Conservation (phyloP, 2,888 invertebrate genomes). For the Arrhopalites spinosus region DNA sequence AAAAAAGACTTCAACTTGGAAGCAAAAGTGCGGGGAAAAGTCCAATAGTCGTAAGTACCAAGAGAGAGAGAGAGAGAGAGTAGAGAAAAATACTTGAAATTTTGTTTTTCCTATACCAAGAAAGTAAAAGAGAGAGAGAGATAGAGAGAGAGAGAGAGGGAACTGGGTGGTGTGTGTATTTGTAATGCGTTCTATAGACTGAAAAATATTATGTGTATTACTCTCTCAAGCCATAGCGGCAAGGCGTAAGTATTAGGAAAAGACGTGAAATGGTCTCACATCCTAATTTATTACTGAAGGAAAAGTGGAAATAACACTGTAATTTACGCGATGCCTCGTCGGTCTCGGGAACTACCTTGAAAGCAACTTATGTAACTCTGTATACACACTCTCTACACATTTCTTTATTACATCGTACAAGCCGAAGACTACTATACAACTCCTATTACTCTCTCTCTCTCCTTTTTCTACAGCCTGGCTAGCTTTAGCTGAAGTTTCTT, state of each 20-base stretch:
- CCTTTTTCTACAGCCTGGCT: conserved; percentile 10
- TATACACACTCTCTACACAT: background rate
- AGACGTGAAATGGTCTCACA: conserved; percentile 48
- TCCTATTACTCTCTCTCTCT: background rate
- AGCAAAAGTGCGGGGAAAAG: no score
- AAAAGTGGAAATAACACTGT: conserved; percentile 42
- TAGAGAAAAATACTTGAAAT: background rate
- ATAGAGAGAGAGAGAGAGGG: no score
- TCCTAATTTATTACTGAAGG: conserved; percentile 47
- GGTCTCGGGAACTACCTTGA: conserved; percentile 36
- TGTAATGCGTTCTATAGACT: conserved; percentile 29
- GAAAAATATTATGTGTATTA: conserved; percentile 35
- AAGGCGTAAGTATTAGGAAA: conserved; percentile 39
- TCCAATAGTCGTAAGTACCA: no score
- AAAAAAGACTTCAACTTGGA: no score
- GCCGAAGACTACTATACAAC: background rate
- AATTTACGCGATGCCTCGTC: conserved; percentile 41
- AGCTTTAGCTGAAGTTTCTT: conserved; percentile 35
- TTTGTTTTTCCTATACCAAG: background rate
- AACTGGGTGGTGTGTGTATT: conserved; percentile 9
- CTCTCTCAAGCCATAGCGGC: conserved; percentile 26
- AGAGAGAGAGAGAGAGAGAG: background rate
- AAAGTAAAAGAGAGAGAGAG: background rate
- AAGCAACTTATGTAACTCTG: conserved; percentile 10
- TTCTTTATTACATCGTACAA: conserved; percentile 5